A percentile compares a stretch with the other conserved stretches of the same genome.
Evolutionary conservation across 53 echinoderm and acorn worm species (phyloP).

Genomic region (Mesocentrotus franciscanus): DNA sequence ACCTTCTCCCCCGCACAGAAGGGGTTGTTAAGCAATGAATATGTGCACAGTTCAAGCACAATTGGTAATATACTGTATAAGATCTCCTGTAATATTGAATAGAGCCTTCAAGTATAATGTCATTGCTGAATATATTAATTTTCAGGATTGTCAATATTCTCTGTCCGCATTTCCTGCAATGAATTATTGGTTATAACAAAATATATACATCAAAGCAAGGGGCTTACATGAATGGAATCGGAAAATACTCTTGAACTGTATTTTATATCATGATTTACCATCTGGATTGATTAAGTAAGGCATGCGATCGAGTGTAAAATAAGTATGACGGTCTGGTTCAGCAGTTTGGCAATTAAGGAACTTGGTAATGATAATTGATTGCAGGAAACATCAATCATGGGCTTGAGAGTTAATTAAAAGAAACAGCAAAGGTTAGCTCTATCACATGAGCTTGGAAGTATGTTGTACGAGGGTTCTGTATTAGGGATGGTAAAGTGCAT

Average conservation of each 20-base stretch:
- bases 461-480: background rate
- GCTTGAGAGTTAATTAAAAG: background rate
- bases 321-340: background rate
- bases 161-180: background rate
- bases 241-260: background rate
- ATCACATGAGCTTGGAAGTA: background rate
- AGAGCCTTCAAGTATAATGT: background rate
- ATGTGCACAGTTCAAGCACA: too few species aligned
- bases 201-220: background rate
- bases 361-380: slow-evolving; percentile 10
- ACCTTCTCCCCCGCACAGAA: too few species aligned
- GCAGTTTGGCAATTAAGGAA: background rate
- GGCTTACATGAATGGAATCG: background rate
- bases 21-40: too few species aligned
- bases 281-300: background rate
- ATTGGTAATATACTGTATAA: too few species aligned
- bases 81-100: too few species aligned
- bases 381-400: background rate
- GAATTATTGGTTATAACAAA: background rate
- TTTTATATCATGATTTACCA: background rate
- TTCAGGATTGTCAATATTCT: background rate
- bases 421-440: background rate
- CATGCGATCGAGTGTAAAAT: background rate
- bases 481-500: background rate
- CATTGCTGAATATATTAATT: background rate